Evolutionary conservation across 2,797 vertebrate species (phyloP).

Genomic region (Gephyroberyx darwinii): DNA sequence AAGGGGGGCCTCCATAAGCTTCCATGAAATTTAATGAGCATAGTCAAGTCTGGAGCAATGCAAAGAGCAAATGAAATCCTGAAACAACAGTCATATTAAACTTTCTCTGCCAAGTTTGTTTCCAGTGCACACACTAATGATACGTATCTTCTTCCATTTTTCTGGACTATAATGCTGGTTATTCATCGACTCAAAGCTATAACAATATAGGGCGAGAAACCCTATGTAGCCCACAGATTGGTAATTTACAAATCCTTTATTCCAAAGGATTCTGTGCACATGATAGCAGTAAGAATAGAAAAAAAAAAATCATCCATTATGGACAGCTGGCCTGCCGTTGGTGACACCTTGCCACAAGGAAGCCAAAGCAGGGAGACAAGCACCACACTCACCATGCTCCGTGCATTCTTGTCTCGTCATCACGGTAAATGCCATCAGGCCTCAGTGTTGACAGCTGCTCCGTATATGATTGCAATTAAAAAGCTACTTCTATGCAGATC

Average conservation of each 20-base stretch:
- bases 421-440: constrained; percentile 43
- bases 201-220: background rate
- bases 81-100: constrained; percentile 57
- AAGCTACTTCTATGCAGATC: constrained; percentile 17
- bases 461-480: constrained; percentile 55
- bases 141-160: constrained; percentile 18
- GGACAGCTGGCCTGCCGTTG: background rate
- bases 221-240: background rate
- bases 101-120: constrained; percentile 47
- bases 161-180: background rate
- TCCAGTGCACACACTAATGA: constrained; percentile 36
- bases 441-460: constrained; percentile 51
- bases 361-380: constrained; percentile 7
- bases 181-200: constrained; percentile 3
- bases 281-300: background rate
- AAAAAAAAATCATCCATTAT: too few species aligned
- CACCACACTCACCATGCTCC: constrained; percentile 8
- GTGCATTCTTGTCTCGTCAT: constrained; percentile 34
- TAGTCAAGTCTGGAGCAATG: constrained; percentile 64
- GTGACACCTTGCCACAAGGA: constrained; percentile 20
- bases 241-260: background rate
- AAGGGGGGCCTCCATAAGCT: constrained; percentile 74
- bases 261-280: background rate
- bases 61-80: constrained; percentile 61
- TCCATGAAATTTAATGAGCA: constrained; percentile 82